Base-by-base conservation (phyloP, 2,797 vertebrate species). In the Acipenser ruthenus region DNA sequence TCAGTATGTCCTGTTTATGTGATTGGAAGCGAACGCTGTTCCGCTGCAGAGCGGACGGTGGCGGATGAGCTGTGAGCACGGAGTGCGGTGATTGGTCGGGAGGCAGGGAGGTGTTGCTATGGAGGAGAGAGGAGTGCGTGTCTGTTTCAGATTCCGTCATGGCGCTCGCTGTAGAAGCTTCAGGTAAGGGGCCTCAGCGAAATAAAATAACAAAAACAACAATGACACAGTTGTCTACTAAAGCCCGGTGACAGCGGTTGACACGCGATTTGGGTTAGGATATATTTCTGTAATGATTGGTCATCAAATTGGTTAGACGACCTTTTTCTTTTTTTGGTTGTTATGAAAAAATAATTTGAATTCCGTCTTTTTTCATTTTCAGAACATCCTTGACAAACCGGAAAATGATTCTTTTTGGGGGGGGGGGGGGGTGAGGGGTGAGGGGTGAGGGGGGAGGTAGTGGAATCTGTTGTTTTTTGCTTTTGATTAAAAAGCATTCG, bases 71-170 rank as follows among this genome's bases (percentile, higher is more conserved):
- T 53, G 12, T 9, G 12, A 12, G 52, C 52, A 12, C 52, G 55
- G 55, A 1, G 55, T 13, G 10, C 55, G 2, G 55, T 13, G 55
- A 58, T 87, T 89, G 86, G 86, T 51, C 65, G 18, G 37, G 11
- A 47, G 47, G 8, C 5, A 6, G 61, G 69, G 68, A 18, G 51
- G 60, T 67, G 71, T 64, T 47, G 68, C 67, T 12, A 49, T 74
- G 47, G 63, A 50, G 65, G 67, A 68, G 75, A 74, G 68, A 61
- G 72, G 61, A 79, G 71, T 67, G 86, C 83, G 86, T 90, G 89
- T 86, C 84, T 69, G 70, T 84, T 76, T 80, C 78, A 83, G 79
- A 72, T 86, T 82, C 86, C 86, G 86, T 90, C 86, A 91, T 91
- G 90, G 90, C 90, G 89, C 79, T 80, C 68, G 65, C 76, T 77